Percentiles rank a stretch among this genome's conserved stretches.
Conservation (phyloP, 2,113 vertebrate genomes). For the Psammodynastes pulverulentus region DNA sequence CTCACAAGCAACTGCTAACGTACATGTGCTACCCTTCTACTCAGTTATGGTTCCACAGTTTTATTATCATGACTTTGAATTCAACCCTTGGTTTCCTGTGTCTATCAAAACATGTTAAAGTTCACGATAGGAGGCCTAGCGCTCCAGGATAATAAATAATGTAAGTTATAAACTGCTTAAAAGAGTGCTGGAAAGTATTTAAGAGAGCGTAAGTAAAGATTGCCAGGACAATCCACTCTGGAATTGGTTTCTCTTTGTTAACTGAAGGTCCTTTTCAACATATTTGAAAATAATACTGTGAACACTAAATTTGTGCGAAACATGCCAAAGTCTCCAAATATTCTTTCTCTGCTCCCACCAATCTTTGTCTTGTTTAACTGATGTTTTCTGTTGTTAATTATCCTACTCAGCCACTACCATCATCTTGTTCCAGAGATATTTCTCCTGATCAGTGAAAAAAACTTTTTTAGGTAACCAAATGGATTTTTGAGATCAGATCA, state of each 20-base stretch:
- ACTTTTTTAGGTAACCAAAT: neutral
- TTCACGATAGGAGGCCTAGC: neutral
- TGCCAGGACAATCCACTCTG: neutral
- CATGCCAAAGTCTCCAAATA: neutral
- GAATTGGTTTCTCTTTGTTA: neutral
- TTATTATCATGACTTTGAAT: neutral
- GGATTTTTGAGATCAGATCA: neutral
- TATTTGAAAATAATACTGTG: neutral
- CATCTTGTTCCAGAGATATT: neutral
- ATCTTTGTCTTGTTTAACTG: neutral
- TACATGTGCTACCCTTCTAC: neutral
- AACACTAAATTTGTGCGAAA: neutral
- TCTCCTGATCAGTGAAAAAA: neutral
- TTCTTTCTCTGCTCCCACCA: neutral
- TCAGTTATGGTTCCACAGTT: neutral
- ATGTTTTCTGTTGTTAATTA: neutral
- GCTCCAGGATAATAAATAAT: neutral
- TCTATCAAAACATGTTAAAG: slow-evolving; percentile 2
- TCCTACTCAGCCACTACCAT: neutral
- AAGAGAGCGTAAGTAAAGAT: neutral
- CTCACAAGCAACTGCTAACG: neutral
- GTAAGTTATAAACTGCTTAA: neutral
- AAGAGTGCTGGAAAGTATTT: slow-evolving; percentile 9
- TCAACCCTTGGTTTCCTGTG: neutral
- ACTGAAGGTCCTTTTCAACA: neutral